Base-by-base conservation (phyloP, 2,888 invertebrate species). In the Heliothis peltigera region DNA sequence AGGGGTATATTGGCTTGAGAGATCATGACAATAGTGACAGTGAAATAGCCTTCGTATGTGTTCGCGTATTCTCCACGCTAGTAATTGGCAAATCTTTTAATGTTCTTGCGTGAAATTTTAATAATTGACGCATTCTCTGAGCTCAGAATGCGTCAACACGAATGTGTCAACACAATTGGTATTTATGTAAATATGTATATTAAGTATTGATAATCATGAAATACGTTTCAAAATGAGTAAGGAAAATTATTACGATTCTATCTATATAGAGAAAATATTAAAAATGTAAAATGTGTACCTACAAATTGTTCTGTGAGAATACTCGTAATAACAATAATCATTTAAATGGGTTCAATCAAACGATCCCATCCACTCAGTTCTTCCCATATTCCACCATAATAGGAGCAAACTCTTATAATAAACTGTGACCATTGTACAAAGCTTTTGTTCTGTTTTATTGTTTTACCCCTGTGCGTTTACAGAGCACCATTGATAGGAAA, bases 371-470 rank as follows among this genome's bases (percentile, higher is more conserved):
- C 75, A 72, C 71, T 82, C 70, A 67, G 84, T 85, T 89, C 91
- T 90, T 91, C 91, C 88, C 89, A 90, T 91, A 87, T 87, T 81
- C 86, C 82, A 83, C 81, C 82, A 90, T 87, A 92, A 92, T 89
- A 84, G 89, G 82, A 81, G 81, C 79, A 82, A 89, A 89, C 91
- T 91, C 91, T 91, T 88, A 86, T 86, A 89, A 87, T 89, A 90
- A 91, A 91, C 91, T 89, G 91, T 89, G 91, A 79, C 89, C 89
- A 91, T 93, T 93, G 92, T 93, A 87, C 86, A 85, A 70, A 56
- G 70, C 82, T 84, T 87, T 92, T 91, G 91, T 92, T 89, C 89
- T 85, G 89, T 91, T 92, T 80, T 75, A 80, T 79, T 91, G 90
- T 92, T 93, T 91, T 89, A 91, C 84, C 84, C 88, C 86, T 84